A percentile compares a stretch with the other conserved stretches of the same genome.
Evolutionary conservation across 2,888 invertebrate genomes (phyloP).

Genomic region (Leucoptera coffeella): DNA sequence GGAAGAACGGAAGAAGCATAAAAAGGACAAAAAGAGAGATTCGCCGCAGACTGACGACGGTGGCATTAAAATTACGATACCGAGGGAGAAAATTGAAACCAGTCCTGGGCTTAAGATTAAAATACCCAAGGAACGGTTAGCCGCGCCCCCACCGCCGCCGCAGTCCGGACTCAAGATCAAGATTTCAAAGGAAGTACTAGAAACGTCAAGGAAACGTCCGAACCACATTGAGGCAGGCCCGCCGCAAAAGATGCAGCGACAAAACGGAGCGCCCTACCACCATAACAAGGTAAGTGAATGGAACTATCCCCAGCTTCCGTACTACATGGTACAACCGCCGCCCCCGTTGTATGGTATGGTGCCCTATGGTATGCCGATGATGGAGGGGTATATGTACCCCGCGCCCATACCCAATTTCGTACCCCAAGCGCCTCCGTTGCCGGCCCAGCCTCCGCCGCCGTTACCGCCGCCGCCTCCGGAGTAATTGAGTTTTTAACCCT

Average conservation of each 20-base stretch:
- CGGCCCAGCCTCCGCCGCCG: conserved; percentile 54
- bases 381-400: conserved; percentile 7
- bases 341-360: conserved; percentile 12
- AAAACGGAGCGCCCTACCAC: conserved; percentile 30
- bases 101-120: conserved; percentile 68
- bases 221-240: conserved; percentile 16
- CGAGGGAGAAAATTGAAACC: conserved; percentile 28
- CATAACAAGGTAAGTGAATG: conserved; percentile 38
- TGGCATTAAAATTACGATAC: conserved; percentile 33
- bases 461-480: conserved; percentile 58
- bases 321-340: conserved; percentile 34
- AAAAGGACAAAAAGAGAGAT: conserved; percentile 52
- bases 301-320: conserved; percentile 24
- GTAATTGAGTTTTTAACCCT: conserved; percentile 9
- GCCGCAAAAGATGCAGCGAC: conserved; percentile 25
- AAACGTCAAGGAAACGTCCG: conserved; percentile 34
- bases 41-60: conserved; percentile 17
- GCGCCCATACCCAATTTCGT: conserved; percentile 8
- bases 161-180: conserved; percentile 65
- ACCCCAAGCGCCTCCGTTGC: conserved; percentile 8
- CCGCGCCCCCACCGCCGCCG: conserved; percentile 39
- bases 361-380: conserved; percentile 7
- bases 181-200: conserved; percentile 70
- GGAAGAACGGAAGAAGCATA: conserved; percentile 66
- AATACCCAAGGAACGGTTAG: conserved; percentile 70